Percentiles rank a stretch among this genome's conserved stretches.
These are phyloP conservation scores for Apantesis nais DNA, from an alignment of 2,888 invertebrate genomes.

Conservation along the genomic window DNA sequence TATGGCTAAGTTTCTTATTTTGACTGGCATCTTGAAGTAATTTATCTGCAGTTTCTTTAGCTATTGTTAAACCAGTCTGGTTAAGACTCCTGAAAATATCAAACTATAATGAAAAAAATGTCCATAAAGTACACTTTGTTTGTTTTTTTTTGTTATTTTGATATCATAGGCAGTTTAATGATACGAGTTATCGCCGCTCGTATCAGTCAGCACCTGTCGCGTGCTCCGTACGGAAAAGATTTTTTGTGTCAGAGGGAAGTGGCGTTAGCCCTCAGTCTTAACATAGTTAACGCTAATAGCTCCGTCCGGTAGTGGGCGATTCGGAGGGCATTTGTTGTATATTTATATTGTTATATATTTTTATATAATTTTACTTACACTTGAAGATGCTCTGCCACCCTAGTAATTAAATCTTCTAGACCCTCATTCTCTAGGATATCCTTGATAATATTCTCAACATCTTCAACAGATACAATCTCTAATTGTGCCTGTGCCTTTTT, in stretches of 20 bases:
- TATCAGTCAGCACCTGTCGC: too few species aligned
- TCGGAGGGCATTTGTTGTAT: too few species aligned
- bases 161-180: too few species aligned
- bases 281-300: too few species aligned
- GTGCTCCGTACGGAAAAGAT: too few species aligned
- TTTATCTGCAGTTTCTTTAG: constrained; percentile 91
- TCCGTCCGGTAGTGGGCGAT: too few species aligned
- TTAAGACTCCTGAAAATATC: constrained; percentile 85
- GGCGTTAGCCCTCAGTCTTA: too few species aligned
- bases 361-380: constrained; percentile 71
- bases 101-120: not conserved
- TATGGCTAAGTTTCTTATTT: constrained; percentile 91
- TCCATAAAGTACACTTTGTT: not conserved
- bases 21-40: constrained; percentile 90
- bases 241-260: too few species aligned
- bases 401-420: constrained; percentile 88
- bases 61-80: constrained; percentile 87
- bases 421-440: constrained; percentile 89
- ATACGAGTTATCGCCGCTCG: too few species aligned
- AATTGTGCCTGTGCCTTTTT: constrained; percentile 79
- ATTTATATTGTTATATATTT: too few species aligned
- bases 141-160: not conserved
- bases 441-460: constrained; percentile 88
- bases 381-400: constrained; percentile 89
- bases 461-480: constrained; percentile 88